Evolutionary conservation across 2,113 vertebrate genomes (phyloP).

Genomic region (Maccullochella peelii): DNA sequence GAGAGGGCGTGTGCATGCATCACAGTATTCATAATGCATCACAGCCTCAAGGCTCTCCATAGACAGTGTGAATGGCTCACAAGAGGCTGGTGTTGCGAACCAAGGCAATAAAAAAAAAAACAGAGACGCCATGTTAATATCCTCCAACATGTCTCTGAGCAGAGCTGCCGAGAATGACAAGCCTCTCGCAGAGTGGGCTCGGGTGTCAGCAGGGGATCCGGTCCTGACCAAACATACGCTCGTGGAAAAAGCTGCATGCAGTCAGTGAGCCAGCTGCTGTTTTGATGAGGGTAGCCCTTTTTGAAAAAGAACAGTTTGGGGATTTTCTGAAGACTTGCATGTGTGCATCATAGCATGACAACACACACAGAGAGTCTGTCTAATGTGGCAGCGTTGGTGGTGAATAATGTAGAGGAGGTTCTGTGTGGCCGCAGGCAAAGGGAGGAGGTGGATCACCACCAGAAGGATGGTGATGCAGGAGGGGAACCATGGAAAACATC

Average conservation of each 20-base stretch:
- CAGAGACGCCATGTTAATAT: constrained; percentile 21
- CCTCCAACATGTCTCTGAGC: constrained; percentile 31
- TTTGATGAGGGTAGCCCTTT: constrained; percentile 35
- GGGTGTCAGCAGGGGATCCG: constrained; percentile 29
- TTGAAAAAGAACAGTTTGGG: constrained; percentile 2
- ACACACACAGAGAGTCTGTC: neutral
- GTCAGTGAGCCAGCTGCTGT: constrained; percentile 43
- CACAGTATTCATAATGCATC: constrained; percentile 32
- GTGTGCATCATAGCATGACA: constrained; percentile 12
- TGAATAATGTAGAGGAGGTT: neutral
- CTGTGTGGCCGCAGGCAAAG: neutral
- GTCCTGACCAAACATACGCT: constrained; percentile 22
- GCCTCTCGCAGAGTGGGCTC: constrained; percentile 20
- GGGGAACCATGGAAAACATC: neutral
- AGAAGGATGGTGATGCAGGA: neutral
- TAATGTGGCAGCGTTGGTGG: neutral
- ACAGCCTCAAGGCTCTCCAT: neutral
- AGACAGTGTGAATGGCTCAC: neutral
- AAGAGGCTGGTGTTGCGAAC: constrained; percentile 8
- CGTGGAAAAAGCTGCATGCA: constrained; percentile 8
- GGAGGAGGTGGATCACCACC: neutral
- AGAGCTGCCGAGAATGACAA: constrained; percentile 56
- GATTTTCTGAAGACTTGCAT: neutral
- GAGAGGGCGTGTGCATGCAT: neutral
- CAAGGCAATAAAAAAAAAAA: constrained; percentile 20